Base-by-base conservation (phyloP, 2,797 vertebrate species). In the Clarias fuscus region DNA sequence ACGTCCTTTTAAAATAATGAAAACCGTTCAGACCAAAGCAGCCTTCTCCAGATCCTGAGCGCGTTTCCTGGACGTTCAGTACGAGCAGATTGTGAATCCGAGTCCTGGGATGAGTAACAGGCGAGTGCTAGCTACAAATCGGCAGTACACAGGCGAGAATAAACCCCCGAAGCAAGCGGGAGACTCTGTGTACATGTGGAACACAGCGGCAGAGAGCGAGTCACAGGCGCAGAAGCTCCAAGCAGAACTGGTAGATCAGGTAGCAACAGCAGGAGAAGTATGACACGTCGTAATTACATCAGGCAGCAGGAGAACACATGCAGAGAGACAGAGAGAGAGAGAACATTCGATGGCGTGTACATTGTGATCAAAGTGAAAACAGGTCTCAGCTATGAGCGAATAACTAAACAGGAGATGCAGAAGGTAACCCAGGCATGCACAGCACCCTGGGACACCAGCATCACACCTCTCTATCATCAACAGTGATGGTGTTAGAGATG, bases 251-350 rank as follows among this genome's bases (percentile, higher is more conserved):
- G 27, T 15, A 67, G 65, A 67, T 30, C 24, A 67, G 24, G 65
- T 27, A 30, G 65, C 62, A 65, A 65, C 24, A 64, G 27, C 67
- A 30, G 67, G 18, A 20, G 68, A 71, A 30, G 68, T 8, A 33
- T 37, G 68, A 37, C 33, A 37, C 3, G 27, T 27, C 30, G 7
- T 3, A 70, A 48, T 70, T 7, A 33, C 17, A 70, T 37, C 30
- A 18, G 67, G 67, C 67, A 70, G 67, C 67, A 37, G 65, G 65
- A 68, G 67, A 70, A 37, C 67, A 68, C 67, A 18, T 68, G 67
- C 67, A 37, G 27, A 68, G n/a, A 27, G 64, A 67, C n/a, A n/a
- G 64, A 67, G 64, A 27, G n/a, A 14, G 11, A 33, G 15, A 17
- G 15, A 15, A 1, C 30, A 68, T 61, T 22, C 59, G 20, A 6